Conservation (phyloP, 1,140 invertebrate genomes). For the Paramacrobiotus metropolitanus region DNA sequence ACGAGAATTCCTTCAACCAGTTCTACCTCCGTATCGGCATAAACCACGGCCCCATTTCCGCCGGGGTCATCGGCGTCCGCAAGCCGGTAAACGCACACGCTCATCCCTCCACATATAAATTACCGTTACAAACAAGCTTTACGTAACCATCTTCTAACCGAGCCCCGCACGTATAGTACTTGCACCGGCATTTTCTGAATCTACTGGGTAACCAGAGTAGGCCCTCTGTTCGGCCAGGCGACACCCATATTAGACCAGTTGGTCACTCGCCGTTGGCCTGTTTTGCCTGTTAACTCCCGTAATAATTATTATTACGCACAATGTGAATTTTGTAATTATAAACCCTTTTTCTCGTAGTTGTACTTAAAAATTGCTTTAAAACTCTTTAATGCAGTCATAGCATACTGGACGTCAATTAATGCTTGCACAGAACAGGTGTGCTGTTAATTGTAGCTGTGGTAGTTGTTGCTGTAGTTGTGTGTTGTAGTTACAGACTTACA, state of each 20-base stretch:
- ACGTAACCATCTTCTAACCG: too few species aligned
- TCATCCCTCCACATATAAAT: too few species aligned
- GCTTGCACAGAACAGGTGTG: not conserved
- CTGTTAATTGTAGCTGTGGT: not conserved
- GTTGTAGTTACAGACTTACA: not conserved
- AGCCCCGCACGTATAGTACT: too few species aligned
- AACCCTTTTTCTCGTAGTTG: not conserved
- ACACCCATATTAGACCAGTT: too few species aligned
- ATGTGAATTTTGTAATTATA: too few species aligned
- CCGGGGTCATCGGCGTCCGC: conserved; percentile 71
- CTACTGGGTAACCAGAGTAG: too few species aligned
- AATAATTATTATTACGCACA: too few species aligned
- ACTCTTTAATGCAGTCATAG: not conserved
- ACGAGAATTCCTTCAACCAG: conserved; percentile 84
- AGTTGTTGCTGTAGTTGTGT: not conserved
- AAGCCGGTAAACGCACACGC: conserved; percentile 47
- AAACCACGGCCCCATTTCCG: conserved; percentile 80
- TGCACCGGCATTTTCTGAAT: too few species aligned
- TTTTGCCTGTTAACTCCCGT: too few species aligned
- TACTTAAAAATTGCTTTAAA: conserved; percentile 2
- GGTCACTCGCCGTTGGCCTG: not conserved
- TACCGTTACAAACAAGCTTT: too few species aligned
- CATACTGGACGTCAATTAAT: not conserved
- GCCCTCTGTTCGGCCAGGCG: too few species aligned
- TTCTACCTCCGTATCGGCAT: conserved; percentile 79